Evolutionary conservation across 2,888 invertebrate species (phyloP).

Genomic region (Dexiosoma caninum): DNA sequence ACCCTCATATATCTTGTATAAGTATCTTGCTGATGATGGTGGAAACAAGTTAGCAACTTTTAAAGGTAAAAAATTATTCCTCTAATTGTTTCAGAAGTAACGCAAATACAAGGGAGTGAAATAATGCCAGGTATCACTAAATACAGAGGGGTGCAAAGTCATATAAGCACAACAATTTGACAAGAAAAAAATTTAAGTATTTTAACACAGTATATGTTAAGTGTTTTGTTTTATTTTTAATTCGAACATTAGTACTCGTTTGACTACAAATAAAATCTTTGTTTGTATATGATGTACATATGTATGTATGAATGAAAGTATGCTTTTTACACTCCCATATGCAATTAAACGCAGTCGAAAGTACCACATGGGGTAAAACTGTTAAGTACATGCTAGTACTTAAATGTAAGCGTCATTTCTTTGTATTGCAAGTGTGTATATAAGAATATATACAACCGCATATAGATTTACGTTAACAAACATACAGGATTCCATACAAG

Average conservation of each 20-base stretch:
- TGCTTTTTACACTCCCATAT: neutral
- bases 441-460: neutral
- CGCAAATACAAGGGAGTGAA: too few species aligned
- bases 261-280: neutral
- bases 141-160: neutral
- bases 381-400: constrained; percentile 47
- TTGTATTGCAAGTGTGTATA: too few species aligned
- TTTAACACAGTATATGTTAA: constrained; percentile 36
- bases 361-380: constrained; percentile 53
- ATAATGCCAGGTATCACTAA: neutral
- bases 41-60: neutral
- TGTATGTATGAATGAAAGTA: neutral
- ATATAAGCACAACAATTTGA: neutral
- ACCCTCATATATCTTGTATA: too few species aligned
- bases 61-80: neutral
- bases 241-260: neutral
- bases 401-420: constrained; percentile 41
- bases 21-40: too few species aligned
- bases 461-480: neutral
- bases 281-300: neutral
- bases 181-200: neutral
- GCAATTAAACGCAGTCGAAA: constrained; percentile 48
- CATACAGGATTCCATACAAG: neutral
- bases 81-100: neutral
- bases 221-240: constrained; percentile 30